Conservation (phyloP, 2,797 vertebrate genomes). For the Pelodytes ibericus region DNA sequence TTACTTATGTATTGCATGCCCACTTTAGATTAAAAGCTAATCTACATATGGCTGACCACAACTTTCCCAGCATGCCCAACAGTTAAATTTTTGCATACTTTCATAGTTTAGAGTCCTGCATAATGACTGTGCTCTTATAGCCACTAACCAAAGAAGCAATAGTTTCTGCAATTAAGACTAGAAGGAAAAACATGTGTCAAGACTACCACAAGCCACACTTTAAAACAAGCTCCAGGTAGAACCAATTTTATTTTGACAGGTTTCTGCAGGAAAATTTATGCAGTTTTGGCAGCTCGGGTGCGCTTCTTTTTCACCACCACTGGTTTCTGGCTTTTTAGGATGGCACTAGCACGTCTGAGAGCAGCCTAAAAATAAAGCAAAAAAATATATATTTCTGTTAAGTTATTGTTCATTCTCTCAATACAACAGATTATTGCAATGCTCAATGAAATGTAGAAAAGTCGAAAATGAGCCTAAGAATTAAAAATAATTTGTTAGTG, state of each 20-base stretch:
- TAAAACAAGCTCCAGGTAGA: background rate
- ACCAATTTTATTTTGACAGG: slow-evolving; percentile 11
- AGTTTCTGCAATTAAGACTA: background rate
- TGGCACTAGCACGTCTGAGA: slow-evolving; percentile 87
- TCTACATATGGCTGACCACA: too few species aligned
- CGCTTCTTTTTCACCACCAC: slow-evolving; percentile 91
- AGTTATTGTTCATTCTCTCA: too few species aligned
- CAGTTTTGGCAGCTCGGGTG: slow-evolving; percentile 83
- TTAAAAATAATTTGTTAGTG: background rate
- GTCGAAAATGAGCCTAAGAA: background rate
- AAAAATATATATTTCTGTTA: background rate
- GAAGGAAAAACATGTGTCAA: background rate
- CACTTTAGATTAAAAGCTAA: too few species aligned
- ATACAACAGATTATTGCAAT: too few species aligned
- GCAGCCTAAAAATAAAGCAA: slow-evolving; percentile 72
- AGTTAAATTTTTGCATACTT: too few species aligned
- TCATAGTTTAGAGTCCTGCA: too few species aligned
- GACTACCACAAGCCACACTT: background rate
- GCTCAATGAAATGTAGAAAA: background rate
- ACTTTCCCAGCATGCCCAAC: too few species aligned
- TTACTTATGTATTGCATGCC: too few species aligned
- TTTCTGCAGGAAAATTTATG: slow-evolving; percentile 69
- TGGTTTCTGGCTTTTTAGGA: slow-evolving; percentile 91
- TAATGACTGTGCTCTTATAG: too few species aligned
- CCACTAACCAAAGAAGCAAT: background rate